Percentiles rank a stretch among this genome's conserved stretches.
These are phyloP conservation scores for Diloba caeruleocephala DNA, from an alignment of 2,888 invertebrate genomes.

Conservation along the genomic window DNA sequence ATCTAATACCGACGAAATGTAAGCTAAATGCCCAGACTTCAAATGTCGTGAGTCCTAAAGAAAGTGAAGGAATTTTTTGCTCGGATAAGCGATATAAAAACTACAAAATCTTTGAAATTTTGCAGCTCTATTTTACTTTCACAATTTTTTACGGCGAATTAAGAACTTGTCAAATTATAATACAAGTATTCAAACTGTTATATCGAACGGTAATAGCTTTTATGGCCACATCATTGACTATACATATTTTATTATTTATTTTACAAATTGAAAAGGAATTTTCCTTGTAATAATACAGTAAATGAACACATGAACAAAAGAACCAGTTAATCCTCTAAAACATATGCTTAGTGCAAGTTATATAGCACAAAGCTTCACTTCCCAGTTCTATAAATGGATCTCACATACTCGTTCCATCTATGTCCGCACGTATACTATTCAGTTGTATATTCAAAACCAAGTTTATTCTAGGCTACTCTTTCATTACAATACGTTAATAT, in stretches of 20 bases:
- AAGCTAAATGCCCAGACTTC: constrained; percentile 12
- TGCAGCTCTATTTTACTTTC: constrained; percentile 27
- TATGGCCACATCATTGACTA: no score
- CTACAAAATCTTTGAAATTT: constrained; percentile 2
- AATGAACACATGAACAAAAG: constrained; percentile 23
- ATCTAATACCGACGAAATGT: constrained; percentile 17
- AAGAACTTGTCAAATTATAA: constrained; percentile 1
- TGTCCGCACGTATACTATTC: constrained; percentile 37
- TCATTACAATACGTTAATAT: constrained; percentile 28
- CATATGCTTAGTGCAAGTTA: constrained; percentile 30
- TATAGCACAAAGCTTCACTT: constrained; percentile 43
- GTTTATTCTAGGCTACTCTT: constrained; percentile 39
- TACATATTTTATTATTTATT: no score
- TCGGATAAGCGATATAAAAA: constrained; percentile 5
- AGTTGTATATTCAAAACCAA: constrained; percentile 27
- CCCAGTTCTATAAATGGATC: constrained; percentile 56
- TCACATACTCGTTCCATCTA: constrained; percentile 49
- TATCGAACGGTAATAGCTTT: no score
- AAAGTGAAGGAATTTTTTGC: constrained; percentile 29
- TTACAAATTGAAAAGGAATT: no score
- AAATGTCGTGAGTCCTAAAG: constrained; percentile 25
- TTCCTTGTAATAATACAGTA: neutral
- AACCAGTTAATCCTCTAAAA: constrained; percentile 33
- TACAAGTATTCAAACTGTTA: neutral
- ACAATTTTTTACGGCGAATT: constrained; percentile 4